Conservation (phyloP, 1,140 invertebrate genomes). For the Varroa destructor region DNA sequence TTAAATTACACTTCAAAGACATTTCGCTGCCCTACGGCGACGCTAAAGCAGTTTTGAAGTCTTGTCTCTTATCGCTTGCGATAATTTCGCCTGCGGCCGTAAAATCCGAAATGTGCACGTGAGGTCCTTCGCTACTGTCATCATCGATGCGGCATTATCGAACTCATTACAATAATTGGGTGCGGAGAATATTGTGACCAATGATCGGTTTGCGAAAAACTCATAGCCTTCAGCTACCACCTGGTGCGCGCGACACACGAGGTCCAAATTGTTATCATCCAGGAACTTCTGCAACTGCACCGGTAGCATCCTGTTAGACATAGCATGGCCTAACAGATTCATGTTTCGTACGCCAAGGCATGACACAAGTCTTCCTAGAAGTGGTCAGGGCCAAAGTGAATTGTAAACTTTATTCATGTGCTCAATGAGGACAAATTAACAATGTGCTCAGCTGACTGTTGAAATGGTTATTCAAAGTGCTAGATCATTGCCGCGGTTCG, state of each 20-base stretch:
- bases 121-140: not conserved
- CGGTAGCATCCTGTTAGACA: conserved; percentile 22
- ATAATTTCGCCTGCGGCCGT: not conserved
- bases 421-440: not conserved
- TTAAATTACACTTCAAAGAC: too few species aligned
- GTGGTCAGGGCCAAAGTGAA: too few species aligned
- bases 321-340: too few species aligned
- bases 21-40: too few species aligned
- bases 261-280: conserved; percentile 40
- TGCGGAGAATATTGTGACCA: conserved; percentile 24
- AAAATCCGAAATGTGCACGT: not conserved
- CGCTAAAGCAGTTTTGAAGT: too few species aligned
- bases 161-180: conserved; percentile 1
- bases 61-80: too few species aligned
- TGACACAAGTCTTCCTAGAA: too few species aligned
- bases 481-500: too few species aligned
- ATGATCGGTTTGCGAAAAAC: conserved; percentile 31
- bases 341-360: too few species aligned
- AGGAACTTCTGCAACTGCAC: conserved; percentile 35
- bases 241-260: conserved; percentile 43
- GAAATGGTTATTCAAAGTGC: too few species aligned
- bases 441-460: too few species aligned
- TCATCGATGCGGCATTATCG: conserved; percentile 2
- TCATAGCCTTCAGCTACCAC: conserved; percentile 34
- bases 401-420: conserved; percentile 43